Evolutionary conservation across 2,888 invertebrate genomes (phyloP), one percentile per base, ranked within the genome.

Genomic region (Acronicta alni): DNA sequence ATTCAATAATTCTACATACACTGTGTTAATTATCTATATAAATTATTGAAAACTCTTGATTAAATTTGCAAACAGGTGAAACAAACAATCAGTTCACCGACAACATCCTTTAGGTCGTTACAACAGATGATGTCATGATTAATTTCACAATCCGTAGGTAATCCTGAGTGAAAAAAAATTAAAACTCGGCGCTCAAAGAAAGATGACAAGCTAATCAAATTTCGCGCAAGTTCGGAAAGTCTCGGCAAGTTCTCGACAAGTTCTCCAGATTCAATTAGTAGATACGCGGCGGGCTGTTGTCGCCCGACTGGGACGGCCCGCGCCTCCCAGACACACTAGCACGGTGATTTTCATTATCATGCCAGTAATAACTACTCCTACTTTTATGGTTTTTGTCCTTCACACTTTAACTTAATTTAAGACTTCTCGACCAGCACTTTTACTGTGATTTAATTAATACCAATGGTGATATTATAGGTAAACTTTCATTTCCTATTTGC

Each of bases 171-270:
- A 72, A 87, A 88, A 89, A 89, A 89, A 86, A 81, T 79, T 82
- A 88, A 89, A 83, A 85, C 82, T 85, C 82, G 70, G 79, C 76
- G 77, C 84, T 85, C 81, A 82, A 84, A 85, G 86, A 87, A 86
- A 87, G 88, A 91, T 90, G 90, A 89, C 83, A 82, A 88, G 85
- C 85, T 91, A 91, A 92, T 92, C 89, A 89, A 90, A 90, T 91
- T 91, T 89, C 81, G 80, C 84, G 75, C 81, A 85, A 90, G 87
- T 90, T 89, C 79, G 81, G 80, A 84, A 89, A 91, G 87, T 91
- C 81, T 79, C 81, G 72, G 80, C 75, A 87, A 91, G 89, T 90
- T 91, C 81, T 81, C 82, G 72, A 79, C 75, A 87, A 91, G 89
- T 91, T 92, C 81, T 80, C 30, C 82, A 82, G 92, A 92, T 92